Evolutionary conservation across 2,888 invertebrate species (phyloP), one percentile per base, ranked within the genome.

Genomic region (Caenorhabditis sp.): DNA sequence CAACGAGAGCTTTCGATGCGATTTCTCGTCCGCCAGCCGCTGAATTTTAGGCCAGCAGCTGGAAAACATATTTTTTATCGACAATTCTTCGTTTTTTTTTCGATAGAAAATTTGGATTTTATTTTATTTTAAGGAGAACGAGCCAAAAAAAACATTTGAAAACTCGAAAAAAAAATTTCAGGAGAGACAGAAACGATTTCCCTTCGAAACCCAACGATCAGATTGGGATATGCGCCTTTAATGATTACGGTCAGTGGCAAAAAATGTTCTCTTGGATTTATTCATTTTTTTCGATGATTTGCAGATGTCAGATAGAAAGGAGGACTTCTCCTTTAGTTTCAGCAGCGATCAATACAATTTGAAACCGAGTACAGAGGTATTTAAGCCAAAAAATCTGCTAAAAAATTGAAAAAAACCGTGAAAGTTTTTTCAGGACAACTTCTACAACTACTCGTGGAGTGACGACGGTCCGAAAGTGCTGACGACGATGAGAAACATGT

Each of bases 401-500:
- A 51, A 68, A 51, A 68, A 38, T 24, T 8, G 19, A 19, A 47
- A 47, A 47, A 47, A 4, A 6, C n/a, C 58, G 31, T n/a, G n/a
- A 35, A 19, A 59, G 22, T 35, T 22, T 38, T 10, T 41, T 24
- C 16, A 59, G 59, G 59, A 59, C 1, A n/a, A 7, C 6, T 22
- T n/a, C 8, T 35, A 51, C 51, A 54, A 56, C 22, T 19, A 19
- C 6, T 14, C 26, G 10, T 16, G 22, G 0, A 61, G 63, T 0
- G 41, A 69, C 2, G 22, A 44, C 7, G 68, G 51, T 0, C 72
- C 79, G 1, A 72, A 72, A 35, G 79, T 80, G 56, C 28, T 80
- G 8, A 58, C 79, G 14, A 72, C 79, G 28, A 58, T 80, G 72
- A 49, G 79, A 72, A 80, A 80, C 31, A 72, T 80, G 44, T 77